phyloP scores from a whole-genome alignment of 2,113 vertebrate genomes.

The Ursus arctos region DNA sequence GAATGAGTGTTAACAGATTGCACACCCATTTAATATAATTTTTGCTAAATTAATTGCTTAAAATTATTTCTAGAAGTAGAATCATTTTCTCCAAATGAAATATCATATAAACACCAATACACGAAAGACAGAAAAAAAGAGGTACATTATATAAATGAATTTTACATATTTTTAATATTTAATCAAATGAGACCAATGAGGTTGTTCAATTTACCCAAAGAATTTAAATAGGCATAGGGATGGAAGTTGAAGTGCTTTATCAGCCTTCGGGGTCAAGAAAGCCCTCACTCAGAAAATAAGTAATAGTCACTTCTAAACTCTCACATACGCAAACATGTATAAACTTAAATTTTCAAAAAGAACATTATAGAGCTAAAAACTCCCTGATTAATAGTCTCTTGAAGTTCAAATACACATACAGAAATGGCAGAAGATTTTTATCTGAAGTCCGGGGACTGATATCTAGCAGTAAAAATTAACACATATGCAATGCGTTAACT shows the following conservation, averaged over 20 bases:
- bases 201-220: not conserved
- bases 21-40: not conserved
- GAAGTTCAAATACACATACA: not conserved
- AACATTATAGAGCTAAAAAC: not conserved
- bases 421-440: not conserved
- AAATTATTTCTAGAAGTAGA: conserved; percentile 52
- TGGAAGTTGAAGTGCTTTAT: not conserved
- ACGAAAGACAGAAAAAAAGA: conserved; percentile 30
- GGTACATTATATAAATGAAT: not conserved
- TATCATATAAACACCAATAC: not conserved
- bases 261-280: not conserved
- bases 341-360: conserved; percentile 28
- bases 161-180: not conserved
- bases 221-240: not conserved
- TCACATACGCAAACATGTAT: not conserved
- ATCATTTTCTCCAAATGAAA: not conserved
- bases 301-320: not conserved
- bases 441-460: not conserved
- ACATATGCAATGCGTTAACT: not conserved
- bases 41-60: conserved; percentile 35
- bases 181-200: not conserved
- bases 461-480: not conserved
- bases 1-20: conserved; percentile 11
- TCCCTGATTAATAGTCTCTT: not conserved
- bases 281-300: not conserved